These are phyloP conservation scores for Eupithecia inturbata DNA, from an alignment of 2,888 invertebrate genomes.

Conservation along the genomic window DNA sequence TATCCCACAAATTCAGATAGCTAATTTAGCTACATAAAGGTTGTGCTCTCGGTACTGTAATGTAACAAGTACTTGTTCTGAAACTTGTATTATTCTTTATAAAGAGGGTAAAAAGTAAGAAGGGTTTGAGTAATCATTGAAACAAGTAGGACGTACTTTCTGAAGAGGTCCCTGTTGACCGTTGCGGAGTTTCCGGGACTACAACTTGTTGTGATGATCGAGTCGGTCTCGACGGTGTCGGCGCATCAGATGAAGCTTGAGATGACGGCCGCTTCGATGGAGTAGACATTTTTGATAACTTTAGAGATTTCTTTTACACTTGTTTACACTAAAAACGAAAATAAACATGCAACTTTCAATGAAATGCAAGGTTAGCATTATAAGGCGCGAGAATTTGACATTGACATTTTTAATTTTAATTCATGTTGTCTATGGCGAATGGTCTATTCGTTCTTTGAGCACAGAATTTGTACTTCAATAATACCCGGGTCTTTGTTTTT, in stretches of 20 bases:
- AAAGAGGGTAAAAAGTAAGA: background rate
- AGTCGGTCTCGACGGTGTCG: conserved; percentile 76
- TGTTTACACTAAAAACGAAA: conserved; percentile 18
- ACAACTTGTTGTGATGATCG: conserved; percentile 76
- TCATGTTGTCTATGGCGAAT: background rate
- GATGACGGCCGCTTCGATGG: conserved; percentile 76
- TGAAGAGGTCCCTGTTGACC: conserved; percentile 73
- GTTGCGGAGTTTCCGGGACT: conserved; percentile 80
- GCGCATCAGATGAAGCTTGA: conserved; percentile 74
- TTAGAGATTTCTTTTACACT: conserved; percentile 6
- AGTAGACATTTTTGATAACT: conserved; percentile 64
- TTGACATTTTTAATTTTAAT: conserved; percentile 11
- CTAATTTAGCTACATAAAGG: background rate
- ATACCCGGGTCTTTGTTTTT: conserved; percentile 16
- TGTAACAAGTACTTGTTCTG: background rate
- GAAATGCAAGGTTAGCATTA: conserved; percentile 10
- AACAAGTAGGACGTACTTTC: conserved; percentile 56
- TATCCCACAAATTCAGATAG: background rate
- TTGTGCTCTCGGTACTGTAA: background rate
- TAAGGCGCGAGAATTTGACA: conserved; percentile 40
- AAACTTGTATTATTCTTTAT: background rate
- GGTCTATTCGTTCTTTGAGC: background rate
- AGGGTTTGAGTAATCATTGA: background rate
- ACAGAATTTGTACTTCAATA: conserved; percentile 33
- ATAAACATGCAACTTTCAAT: conserved; percentile 14